Conservation (phyloP, 2,113 vertebrate species). For the Pomatostomus ruficeps region DNA sequence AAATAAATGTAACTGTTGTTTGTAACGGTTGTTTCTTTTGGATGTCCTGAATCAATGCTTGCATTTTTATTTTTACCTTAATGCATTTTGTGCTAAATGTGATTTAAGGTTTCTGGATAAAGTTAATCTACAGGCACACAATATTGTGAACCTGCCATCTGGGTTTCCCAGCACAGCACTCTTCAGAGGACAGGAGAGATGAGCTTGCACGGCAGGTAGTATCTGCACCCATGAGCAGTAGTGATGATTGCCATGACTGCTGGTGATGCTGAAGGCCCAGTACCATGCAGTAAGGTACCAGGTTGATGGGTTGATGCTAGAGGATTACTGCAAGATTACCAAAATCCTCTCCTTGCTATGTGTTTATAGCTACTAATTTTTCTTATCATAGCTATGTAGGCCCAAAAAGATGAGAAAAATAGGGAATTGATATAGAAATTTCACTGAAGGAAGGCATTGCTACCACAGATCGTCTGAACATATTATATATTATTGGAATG, state of each 20-base stretch:
- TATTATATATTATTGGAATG: neutral
- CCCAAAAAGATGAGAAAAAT: neutral
- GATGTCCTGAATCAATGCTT: neutral
- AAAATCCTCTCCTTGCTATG: neutral
- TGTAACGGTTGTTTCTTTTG: neutral
- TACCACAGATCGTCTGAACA: neutral
- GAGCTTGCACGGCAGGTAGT: neutral
- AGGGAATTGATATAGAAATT: neutral
- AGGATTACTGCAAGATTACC: neutral
- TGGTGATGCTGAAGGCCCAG: neutral
- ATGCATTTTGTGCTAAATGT: neutral
- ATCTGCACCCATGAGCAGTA: neutral
- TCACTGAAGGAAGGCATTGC: neutral
- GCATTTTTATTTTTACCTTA: neutral
- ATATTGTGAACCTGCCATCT: neutral
- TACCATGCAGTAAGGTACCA: neutral
- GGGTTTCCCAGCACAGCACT: neutral
- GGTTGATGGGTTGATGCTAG: neutral
- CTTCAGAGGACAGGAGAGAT: neutral
- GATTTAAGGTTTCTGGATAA: neutral
- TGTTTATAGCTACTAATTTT: neutral
- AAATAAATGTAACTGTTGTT: neutral
- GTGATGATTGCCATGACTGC: rapidly evolving
- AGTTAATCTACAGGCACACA: neutral
- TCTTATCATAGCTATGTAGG: neutral